phyloP scores from a whole-genome alignment of 1,140 invertebrate genomes.

The Sitobion miscanthi region DNA sequence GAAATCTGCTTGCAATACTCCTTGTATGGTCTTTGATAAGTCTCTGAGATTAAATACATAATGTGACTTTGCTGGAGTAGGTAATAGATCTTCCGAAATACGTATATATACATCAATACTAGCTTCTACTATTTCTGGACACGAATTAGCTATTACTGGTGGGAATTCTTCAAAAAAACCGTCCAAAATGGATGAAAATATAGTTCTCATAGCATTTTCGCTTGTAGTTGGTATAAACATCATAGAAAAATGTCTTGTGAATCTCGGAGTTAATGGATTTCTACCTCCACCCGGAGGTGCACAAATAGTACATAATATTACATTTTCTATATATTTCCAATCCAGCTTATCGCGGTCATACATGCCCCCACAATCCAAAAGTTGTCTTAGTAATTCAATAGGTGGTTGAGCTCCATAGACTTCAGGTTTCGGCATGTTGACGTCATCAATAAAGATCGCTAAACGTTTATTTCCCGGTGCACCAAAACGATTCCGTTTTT shows the following conservation, averaged over 20 bases:
- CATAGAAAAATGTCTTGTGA: conserved; percentile 85
- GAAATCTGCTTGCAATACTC: conserved; percentile 60
- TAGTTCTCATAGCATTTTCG: conserved; percentile 77
- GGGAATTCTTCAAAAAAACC: conserved; percentile 37
- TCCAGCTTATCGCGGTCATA: conserved; percentile 86
- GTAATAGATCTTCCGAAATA: conserved; percentile 72
- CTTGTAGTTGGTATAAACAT: conserved; percentile 76
- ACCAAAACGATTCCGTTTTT: conserved; percentile 80
- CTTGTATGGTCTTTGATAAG: conserved; percentile 91
- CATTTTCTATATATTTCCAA: conserved; percentile 86
- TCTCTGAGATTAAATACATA: conserved; percentile 95
- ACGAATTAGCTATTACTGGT: conserved; percentile 6
- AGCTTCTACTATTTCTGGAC: conserved; percentile 18
- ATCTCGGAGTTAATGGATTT: conserved; percentile 82
- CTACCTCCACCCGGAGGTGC: conserved; percentile 87
- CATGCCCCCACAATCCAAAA: conserved; percentile 80
- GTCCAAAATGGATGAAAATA: conserved; percentile 71
- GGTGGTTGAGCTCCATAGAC: conserved; percentile 88
- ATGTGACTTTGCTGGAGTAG: conserved; percentile 90
- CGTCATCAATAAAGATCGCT: conserved; percentile 89
- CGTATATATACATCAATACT: conserved; percentile 35
- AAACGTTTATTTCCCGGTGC: conserved; percentile 84
- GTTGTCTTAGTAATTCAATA: conserved; percentile 85
- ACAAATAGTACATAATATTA: conserved; percentile 82
- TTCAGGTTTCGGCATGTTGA: conserved; percentile 88